Percentiles rank a stretch among this genome's conserved stretches.
Conservation (phyloP, 2,113 vertebrate species). For the Oncorhynchus mykiss region DNA sequence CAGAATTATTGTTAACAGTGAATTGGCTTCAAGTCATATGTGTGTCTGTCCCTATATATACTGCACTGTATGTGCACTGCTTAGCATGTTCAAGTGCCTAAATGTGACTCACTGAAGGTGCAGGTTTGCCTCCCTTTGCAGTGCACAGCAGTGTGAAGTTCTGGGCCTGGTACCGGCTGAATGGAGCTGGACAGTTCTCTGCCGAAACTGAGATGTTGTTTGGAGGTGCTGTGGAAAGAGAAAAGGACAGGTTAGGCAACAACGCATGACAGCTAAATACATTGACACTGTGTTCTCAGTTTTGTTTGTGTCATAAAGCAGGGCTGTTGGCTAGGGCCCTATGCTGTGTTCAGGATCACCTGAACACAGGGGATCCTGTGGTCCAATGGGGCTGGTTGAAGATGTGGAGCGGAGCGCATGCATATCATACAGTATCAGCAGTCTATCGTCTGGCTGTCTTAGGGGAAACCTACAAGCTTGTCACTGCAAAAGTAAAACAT, state of each 20-base stretch:
- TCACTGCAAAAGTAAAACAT: too few species aligned
- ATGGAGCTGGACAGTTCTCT: conserved; percentile 85
- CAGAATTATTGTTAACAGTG: too few species aligned
- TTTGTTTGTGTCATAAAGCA: too few species aligned
- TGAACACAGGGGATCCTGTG: too few species aligned
- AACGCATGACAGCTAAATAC: background rate
- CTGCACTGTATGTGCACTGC: background rate
- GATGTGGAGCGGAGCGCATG: too few species aligned
- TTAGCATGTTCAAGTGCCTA: background rate
- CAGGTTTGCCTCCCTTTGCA: conserved; percentile 92
- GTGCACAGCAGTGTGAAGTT: conserved; percentile 96
- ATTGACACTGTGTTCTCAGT: too few species aligned
- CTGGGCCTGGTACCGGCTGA: conserved; percentile 96
- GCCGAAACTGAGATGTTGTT: conserved; percentile 92
- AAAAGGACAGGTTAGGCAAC: background rate
- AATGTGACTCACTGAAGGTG: conserved; percentile 81
- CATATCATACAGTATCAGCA: too few species aligned
- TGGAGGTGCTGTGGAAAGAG: conserved; percentile 81
- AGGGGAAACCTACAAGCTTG: too few species aligned
- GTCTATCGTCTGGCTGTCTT: too few species aligned
- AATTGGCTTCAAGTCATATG: background rate
- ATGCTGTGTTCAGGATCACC: too few species aligned
- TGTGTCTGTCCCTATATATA: background rate
- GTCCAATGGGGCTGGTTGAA: too few species aligned
- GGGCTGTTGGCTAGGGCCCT: too few species aligned